Evolutionary conservation across 2,113 vertebrate genomes (phyloP).

Genomic region (Synodontis membranacea): DNA sequence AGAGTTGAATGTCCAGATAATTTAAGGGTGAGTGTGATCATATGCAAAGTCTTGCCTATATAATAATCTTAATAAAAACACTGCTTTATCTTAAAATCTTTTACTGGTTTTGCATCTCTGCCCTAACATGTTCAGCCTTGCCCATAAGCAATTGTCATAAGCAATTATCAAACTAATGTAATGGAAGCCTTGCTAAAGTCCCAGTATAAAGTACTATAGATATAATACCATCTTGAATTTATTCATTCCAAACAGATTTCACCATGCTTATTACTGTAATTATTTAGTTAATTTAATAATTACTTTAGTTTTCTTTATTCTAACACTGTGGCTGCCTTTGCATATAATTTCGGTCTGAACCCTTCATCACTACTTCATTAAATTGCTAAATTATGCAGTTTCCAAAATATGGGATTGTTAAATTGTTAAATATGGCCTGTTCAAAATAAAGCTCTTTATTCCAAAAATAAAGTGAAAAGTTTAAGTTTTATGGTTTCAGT

Average conservation of each 20-base stretch:
- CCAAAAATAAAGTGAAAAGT: too few relatives aligned
- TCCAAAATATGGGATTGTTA: neutral
- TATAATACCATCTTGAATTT: neutral
- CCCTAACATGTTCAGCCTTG: neutral
- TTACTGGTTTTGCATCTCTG: neutral
- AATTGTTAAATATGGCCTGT: neutral
- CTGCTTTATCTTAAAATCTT: neutral
- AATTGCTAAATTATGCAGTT: conserved; percentile 11
- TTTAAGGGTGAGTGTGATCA: neutral
- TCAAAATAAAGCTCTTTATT: neutral
- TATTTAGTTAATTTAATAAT: neutral
- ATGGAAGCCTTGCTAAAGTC: neutral
- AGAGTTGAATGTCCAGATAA: neutral
- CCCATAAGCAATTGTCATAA: neutral
- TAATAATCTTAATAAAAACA: too few relatives aligned
- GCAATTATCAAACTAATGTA: neutral
- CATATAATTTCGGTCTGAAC: neutral
- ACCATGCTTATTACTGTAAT: neutral
- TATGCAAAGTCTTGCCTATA: neutral
- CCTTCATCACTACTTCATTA: neutral
- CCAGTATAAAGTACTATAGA: neutral
- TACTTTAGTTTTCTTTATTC: conserved; percentile 15
- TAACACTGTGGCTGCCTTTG: neutral
- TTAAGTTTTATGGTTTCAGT: neutral
- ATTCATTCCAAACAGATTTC: neutral